Conservation (phyloP, 2,113 vertebrate species). For the Eupsittula cactorum region DNA sequence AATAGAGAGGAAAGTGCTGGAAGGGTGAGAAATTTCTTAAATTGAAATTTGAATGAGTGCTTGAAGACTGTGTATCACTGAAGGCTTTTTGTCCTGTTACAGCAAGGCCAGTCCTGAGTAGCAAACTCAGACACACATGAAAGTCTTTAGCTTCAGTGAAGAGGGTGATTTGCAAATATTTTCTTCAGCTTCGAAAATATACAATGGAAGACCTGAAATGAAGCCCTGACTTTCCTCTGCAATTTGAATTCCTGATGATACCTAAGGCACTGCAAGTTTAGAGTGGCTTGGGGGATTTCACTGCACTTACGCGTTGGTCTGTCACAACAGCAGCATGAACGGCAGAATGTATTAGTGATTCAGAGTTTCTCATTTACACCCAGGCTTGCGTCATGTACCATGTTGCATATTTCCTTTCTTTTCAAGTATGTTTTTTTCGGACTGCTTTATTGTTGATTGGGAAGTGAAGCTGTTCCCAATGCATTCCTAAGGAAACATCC, state of each 20-base stretch:
- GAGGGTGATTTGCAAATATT: background rate
- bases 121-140: background rate
- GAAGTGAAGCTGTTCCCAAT: conserved; percentile 23
- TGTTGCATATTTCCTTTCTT: conserved; percentile 43
- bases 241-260: background rate
- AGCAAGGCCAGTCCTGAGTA: background rate
- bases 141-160: background rate
- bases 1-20: background rate
- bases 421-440: conserved; percentile 32
- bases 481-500: conserved; percentile 35
- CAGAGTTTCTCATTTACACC: conserved; percentile 7
- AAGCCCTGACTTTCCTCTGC: background rate
- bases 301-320: background rate
- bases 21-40: background rate
- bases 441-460: conserved; percentile 7
- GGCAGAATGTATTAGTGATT: background rate
- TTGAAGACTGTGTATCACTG: background rate
- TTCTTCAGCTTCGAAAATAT: background rate
- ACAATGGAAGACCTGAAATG: background rate
- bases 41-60: background rate
- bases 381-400: background rate
- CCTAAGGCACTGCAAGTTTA: background rate
- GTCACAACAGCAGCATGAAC: background rate
- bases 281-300: background rate
- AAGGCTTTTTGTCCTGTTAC: background rate